Evolutionary conservation across 2,113 vertebrate genomes (phyloP).

Genomic region (Crypturellus undulatus): DNA sequence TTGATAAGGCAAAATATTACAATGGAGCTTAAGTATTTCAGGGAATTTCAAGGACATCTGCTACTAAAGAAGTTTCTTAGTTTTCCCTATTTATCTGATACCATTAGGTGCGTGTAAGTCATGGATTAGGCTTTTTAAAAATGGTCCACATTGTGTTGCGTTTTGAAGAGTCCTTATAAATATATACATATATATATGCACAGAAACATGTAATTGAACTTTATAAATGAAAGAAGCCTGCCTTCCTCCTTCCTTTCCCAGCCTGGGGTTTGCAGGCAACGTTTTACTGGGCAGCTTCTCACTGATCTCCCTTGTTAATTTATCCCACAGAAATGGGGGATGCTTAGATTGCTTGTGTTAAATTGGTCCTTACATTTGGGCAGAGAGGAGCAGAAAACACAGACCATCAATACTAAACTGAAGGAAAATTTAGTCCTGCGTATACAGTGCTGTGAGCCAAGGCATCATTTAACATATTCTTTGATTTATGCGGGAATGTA

Average conservation of each 20-base stretch:
- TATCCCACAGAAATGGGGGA: no score
- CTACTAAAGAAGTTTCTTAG: neutral
- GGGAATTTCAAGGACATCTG: slow-evolving; percentile 34
- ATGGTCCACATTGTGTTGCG: neutral
- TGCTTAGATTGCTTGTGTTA: neutral
- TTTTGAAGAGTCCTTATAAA: neutral
- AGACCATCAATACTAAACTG: neutral
- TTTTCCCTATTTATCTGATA: neutral
- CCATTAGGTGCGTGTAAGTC: neutral
- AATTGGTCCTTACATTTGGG: neutral
- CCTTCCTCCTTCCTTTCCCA: no score
- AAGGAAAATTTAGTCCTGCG: neutral
- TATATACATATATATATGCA: neutral
- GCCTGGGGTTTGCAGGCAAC: neutral
- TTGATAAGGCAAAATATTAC: slow-evolving; percentile 30
- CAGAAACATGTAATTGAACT: neutral
- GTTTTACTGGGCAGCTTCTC: neutral
- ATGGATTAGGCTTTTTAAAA: neutral
- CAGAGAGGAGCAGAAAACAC: neutral
- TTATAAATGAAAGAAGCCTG: neutral
- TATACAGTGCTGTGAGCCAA: neutral
- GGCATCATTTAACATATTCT: neutral
- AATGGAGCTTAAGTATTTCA: neutral
- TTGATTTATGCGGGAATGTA: neutral
- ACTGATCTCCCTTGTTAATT: neutral